Percentiles rank a stretch among this genome's conserved stretches.
Evolutionary conservation across 2,797 vertebrate genomes (phyloP).

Genomic region (Falco naumanni): DNA sequence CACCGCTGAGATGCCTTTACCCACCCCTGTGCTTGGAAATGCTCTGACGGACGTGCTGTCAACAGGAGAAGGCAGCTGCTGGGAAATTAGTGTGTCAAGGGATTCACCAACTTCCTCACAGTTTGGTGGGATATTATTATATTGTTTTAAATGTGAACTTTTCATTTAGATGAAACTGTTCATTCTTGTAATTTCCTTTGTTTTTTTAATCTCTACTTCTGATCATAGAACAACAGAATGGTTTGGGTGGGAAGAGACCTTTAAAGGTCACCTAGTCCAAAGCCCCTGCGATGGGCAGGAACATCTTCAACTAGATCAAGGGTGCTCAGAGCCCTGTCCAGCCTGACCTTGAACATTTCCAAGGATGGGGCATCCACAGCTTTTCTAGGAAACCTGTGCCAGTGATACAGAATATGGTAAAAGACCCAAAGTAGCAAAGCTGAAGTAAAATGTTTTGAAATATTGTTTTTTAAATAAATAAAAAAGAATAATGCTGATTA

Average conservation of each 20-base stretch:
- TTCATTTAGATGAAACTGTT: neutral
- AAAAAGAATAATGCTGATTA: neutral
- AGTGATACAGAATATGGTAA: neutral
- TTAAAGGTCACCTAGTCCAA: too few species aligned
- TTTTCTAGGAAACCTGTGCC: too few species aligned
- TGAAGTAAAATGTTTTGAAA: neutral
- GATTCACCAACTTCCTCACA: neutral
- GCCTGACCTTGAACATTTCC: too few species aligned
- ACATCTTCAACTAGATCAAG: too few species aligned
- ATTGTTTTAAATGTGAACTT: neutral
- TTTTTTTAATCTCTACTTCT: neutral
- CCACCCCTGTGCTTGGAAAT: neutral
- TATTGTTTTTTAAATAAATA: neutral
- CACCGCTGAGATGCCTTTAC: neutral
- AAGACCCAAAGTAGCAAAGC: neutral
- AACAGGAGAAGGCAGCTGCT: neutral
- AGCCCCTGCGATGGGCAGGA: too few species aligned
- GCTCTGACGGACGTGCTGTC: fast-evolving
- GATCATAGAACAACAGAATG: neutral
- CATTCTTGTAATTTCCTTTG: neutral
- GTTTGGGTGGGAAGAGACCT: too few species aligned
- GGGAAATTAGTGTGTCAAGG: neutral
- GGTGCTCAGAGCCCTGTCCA: too few species aligned
- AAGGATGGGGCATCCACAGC: too few species aligned
- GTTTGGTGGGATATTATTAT: neutral